Evolutionary conservation across 2,888 invertebrate genomes (phyloP), one percentile per base, ranked within the genome.

Genomic region (Aquatica leii): DNA sequence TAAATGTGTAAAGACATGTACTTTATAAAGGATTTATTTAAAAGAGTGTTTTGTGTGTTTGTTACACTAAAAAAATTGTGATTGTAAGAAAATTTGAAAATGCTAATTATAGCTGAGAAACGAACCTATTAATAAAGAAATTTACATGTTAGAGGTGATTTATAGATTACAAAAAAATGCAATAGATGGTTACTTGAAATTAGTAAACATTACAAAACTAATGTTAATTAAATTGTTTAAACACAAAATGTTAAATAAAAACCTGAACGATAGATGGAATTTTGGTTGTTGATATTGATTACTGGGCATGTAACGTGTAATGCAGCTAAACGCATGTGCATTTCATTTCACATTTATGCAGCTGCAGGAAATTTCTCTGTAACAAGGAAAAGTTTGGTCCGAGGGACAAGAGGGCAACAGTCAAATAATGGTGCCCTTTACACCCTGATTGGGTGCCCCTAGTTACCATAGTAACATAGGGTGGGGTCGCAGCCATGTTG

Each of bases 401-500:
- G 49, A 43, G 50, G 67, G 69, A 70, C 54, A 66, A 37, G 69
- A 67, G 68, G 56, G 65, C 54, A 68, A 70, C 68, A 67, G 69
- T 74, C 73, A 71, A 74, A 76, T 73, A 71, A 71, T 72, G 66
- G 59, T 62, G 67, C 71, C 75, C 72, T 72, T 71, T 67, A 72
- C 75, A 73, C 72, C 74, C 74, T 75, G 75, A 77, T 76, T 77
- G 77, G 71, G 73, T 71, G 76, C 70, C 73, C 73, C 73, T 72
- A 71, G 80, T 80, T 74, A 70, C 78, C 76, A 79, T 79, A 76
- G 77, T 72, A 74, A 78, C 80, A 46, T 59, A 75, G 78, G 78
- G 77, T 79, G 80, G 80, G 79, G 79, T 76, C 76, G 76, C 77
- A 76, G 80, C 80, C 80, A 80, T 79, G 77, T 80, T 80, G 78